Base-by-base conservation (phyloP, 2,797 vertebrate genomes). In the Sebastes glaucus region DNA sequence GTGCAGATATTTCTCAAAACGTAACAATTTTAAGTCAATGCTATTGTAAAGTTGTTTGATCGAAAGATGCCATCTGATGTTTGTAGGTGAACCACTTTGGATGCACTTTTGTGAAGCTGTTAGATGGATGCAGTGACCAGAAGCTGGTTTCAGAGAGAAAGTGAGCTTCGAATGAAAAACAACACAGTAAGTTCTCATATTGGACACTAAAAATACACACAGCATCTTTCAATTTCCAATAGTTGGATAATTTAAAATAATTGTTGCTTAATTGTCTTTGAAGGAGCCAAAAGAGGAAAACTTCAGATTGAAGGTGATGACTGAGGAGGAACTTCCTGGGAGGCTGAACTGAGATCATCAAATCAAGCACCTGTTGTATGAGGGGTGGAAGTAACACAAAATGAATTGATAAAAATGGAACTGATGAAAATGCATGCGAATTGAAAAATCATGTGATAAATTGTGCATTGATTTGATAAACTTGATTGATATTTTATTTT, bases 381-480 rank as follows among this genome's bases (percentile, higher is more conserved):
- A 42, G 0, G 38, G 13, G 1, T 0, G 38, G 13, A 0, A 6
- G 38, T 42, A 42, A 16, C 13, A 42, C n/a, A 0, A 38, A 38
- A 38, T 0, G 0, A 6, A 42, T 14, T 42, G 2, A 16, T 38
- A 38, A 38, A 38, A 38, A 0, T 38, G 0, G 0, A 38, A 38
- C 0, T 38, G 38, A 42, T 38, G 38, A 42, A 42, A 42, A 42
- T 42, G 38, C 38, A 42, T 42, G 38, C 6, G 5, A 42, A 42
- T 42, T 42, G 38, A 42, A 42, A 42, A 42, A 42, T 42, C 11
- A 14, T 6, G 38, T 42, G 38, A 42, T 42, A 42, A 42, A 42
- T 16, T 6, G 0, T 42, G 0, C 0, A 16, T 42, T 42, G 13
- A 42, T 42, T 42, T 42, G 38, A 42, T 42, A 6, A 42, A 42